Percentiles rank a stretch among this genome's conserved stretches.
These are phyloP conservation scores for Drosophila flavopinicola DNA, from an alignment of 2,888 invertebrate genomes.

Conservation along the genomic window DNA sequence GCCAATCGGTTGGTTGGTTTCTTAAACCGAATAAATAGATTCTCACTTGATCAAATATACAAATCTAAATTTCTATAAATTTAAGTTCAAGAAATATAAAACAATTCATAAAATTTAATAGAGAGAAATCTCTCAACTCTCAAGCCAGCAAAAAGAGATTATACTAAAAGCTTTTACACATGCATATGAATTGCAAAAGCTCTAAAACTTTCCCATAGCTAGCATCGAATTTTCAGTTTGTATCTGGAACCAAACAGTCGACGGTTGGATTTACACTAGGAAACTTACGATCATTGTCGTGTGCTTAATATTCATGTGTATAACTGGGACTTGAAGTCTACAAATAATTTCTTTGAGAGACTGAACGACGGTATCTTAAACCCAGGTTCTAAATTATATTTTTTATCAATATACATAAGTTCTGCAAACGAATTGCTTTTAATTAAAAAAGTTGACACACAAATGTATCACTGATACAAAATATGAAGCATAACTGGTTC, in stretches of 20 bases:
- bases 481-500: no score
- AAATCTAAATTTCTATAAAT: no score
- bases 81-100: background rate
- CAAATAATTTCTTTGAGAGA: no score
- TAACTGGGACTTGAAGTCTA: no score
- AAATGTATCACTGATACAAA: no score
- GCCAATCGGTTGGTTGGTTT: no score
- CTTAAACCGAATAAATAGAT: no score
- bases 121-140: constrained; percentile 6
- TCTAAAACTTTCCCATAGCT: constrained; percentile 2
- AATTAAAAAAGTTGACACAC: no score
- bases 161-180: constrained; percentile 17
- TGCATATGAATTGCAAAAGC: constrained; percentile 25
- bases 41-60: no score
- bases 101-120: background rate
- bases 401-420: no score
- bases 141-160: background rate
- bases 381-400: constrained; percentile 1
- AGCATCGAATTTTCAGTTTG: constrained; percentile 10
- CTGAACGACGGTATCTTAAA: background rate
- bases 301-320: background rate
- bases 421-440: no score
- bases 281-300: constrained; percentile 2
- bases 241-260: constrained; percentile 29
- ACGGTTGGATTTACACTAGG: constrained; percentile 4